Conservation (phyloP, 1,140 invertebrate genomes). For the Triops cancriformis region DNA sequence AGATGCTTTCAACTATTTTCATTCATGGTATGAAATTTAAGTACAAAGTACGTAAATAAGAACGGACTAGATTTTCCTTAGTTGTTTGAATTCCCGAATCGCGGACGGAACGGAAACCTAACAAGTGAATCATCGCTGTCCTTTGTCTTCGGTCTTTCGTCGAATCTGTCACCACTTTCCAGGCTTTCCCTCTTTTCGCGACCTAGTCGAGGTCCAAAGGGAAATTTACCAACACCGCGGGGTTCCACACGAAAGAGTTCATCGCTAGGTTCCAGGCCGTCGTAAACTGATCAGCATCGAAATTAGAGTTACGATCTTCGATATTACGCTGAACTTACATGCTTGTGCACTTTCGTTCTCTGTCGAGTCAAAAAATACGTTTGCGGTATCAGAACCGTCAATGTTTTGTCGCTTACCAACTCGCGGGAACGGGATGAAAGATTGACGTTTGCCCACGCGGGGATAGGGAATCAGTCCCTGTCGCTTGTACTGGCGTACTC, state of each 20-base stretch:
- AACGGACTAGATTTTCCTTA: background rate
- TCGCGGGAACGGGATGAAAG: conserved; percentile 26
- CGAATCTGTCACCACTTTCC: background rate
- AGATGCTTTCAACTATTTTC: background rate
- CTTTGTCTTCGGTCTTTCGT: background rate
- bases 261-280: background rate
- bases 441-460: conserved; percentile 26
- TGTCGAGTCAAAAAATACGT: background rate
- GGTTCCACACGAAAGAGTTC: background rate
- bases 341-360: background rate
- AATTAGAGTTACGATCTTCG: background rate
- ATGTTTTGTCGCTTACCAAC: conserved; percentile 17
- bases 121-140: background rate
- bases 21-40: background rate
- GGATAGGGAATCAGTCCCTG: conserved; percentile 27
- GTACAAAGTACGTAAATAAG: background rate
- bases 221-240: background rate
- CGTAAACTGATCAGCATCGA: background rate
- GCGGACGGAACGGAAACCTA: background rate
- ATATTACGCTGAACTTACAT: background rate
- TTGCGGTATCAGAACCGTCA: background rate
- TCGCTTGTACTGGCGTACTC: conserved; percentile 9
- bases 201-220: background rate
- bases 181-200: background rate
- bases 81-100: background rate